Conservation (phyloP, 2,888 invertebrate genomes). For the Aspidiotus destructor region DNA sequence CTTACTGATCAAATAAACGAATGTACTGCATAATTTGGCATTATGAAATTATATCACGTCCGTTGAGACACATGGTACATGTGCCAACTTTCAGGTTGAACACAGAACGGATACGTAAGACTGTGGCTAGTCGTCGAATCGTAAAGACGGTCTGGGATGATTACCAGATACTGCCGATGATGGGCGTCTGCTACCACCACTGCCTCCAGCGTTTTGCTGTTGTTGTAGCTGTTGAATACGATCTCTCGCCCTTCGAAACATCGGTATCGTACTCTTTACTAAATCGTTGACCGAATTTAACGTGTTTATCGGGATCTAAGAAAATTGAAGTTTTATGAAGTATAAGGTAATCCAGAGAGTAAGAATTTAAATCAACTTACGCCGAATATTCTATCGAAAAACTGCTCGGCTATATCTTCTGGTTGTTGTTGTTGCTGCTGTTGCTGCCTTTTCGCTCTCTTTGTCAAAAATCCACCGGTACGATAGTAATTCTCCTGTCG, state of each 20-base stretch:
- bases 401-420: neutral
- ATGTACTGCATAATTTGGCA: no score
- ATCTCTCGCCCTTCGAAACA: slow-evolving; percentile 35
- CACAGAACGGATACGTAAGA: no score
- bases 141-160: neutral
- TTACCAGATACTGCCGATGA: neutral
- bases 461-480: neutral
- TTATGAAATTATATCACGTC: no score
- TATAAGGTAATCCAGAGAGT: neutral
- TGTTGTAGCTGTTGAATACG: slow-evolving; percentile 35
- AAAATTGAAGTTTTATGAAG: neutral
- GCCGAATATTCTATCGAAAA: neutral
- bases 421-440: neutral
- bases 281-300: slow-evolving; percentile 35
- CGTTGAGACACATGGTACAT: no score
- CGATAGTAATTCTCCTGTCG: no score
- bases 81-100: no score
- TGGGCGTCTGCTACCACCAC: slow-evolving; percentile 5
- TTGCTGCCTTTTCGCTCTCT: neutral
- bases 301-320: slow-evolving; percentile 36
- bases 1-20: no score
- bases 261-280: slow-evolving; percentile 35
- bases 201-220: slow-evolving; percentile 9
- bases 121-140: neutral
- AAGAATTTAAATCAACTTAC: neutral